Percentiles rank a stretch among this genome's conserved stretches.
These are phyloP conservation scores for Megaceryle torquata DNA, from an alignment of 2,113 vertebrate species.

Conservation along the genomic window DNA sequence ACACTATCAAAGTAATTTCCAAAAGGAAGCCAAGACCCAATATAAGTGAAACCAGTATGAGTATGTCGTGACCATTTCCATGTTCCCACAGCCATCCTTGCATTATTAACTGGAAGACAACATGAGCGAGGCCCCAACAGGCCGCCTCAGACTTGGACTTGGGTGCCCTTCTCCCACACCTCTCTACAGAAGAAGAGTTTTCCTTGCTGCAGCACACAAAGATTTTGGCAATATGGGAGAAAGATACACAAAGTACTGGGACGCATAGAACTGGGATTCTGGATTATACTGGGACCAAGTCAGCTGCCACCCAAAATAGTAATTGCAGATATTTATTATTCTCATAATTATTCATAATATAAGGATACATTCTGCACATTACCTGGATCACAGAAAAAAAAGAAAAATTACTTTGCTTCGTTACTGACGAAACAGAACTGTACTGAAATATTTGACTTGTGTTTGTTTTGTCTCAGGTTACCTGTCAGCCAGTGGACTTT, in stretches of 20 bases:
- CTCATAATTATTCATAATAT: not conserved
- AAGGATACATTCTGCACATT: not conserved
- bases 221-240: not conserved
- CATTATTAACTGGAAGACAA: not conserved
- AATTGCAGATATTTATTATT: not conserved
- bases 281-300: not conserved
- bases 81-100: no score
- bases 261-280: not conserved
- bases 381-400: not conserved
- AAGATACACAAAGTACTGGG: not conserved
- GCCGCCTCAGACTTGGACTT: rapidly evolving
- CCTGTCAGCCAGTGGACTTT: constrained; percentile 14
- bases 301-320: not conserved
- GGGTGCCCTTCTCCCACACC: rapidly evolving
- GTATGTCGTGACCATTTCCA: not conserved
- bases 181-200: rapidly evolving
- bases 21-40: not conserved
- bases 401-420: not conserved
- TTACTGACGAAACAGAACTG: not conserved
- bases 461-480: not conserved
- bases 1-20: rapidly evolving
- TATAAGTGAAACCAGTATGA: not conserved
- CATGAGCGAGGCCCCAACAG: rapidly evolving
- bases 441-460: not conserved
- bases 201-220: not conserved